These are phyloP conservation scores for Darwinula stevensoni DNA, from an alignment of 2,888 invertebrate genomes.

Conservation along the genomic window DNA sequence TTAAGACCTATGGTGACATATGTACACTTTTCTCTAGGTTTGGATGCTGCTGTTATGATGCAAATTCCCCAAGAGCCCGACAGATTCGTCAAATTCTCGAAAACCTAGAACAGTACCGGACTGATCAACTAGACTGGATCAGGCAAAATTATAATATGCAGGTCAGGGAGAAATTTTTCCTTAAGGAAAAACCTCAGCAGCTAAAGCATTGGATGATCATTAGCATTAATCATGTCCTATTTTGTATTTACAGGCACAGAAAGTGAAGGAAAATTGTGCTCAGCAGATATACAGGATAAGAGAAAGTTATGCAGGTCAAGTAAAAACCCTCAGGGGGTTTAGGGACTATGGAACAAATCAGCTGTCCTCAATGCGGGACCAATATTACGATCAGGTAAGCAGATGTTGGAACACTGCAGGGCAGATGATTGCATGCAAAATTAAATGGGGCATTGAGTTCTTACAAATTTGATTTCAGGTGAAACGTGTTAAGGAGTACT, in stretches of 20 bases:
- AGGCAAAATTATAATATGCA: constrained; percentile 74
- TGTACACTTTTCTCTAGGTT: too few species aligned
- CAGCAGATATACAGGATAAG: constrained; percentile 83
- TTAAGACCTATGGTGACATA: too few species aligned
- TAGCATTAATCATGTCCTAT: too few species aligned
- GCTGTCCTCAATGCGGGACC: constrained; percentile 52
- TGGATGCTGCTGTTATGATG: constrained; percentile 33
- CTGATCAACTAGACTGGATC: constrained; percentile 54
- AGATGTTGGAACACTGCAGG: too few species aligned
- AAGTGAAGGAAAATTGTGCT: constrained; percentile 72
- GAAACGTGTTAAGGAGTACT: constrained; percentile 67
- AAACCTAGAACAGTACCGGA: constrained; percentile 64
- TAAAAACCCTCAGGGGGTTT: constrained; percentile 55
- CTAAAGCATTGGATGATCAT: too few species aligned
- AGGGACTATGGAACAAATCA: constrained; percentile 58
- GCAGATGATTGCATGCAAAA: too few species aligned
- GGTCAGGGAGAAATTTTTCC: constrained; percentile 19
- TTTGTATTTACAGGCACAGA: constrained; percentile 36
- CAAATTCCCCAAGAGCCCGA: constrained; percentile 33
- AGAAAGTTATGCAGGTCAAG: constrained; percentile 61
- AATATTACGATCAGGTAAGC: constrained; percentile 66
- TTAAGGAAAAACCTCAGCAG: not conserved
- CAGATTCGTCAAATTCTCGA: constrained; percentile 66
- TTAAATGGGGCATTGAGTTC: too few species aligned
- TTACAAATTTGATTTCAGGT: too few species aligned